Evolutionary conservation across 2,113 vertebrate species (phyloP), one percentile per base, ranked within the genome.

Genomic region (Azemiops feae): DNA sequence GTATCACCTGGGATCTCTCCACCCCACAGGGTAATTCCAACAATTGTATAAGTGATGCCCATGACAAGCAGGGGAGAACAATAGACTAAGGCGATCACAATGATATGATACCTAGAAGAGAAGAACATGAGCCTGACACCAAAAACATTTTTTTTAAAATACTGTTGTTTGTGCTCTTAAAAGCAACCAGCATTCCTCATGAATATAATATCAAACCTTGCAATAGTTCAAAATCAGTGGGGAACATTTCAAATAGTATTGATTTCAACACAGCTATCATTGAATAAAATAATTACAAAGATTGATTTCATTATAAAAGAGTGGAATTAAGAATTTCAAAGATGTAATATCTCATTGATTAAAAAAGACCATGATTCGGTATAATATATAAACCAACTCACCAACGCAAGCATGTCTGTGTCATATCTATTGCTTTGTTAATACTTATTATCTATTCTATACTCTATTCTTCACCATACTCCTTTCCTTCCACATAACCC

Each of bases 1-100:
- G 99, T 98, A 92, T 99, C 98, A 1, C 99, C 99, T 7, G 99
- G 99, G 96, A 99, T 99, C 96, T 98, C 98, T 92, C 99, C 99
- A 95, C 99, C 99, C 99, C 99, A 99, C 88, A 99, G 97, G 0
- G 98, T 99, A 96, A 99, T 93, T 85, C 99, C 99, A 45, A 99
- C 98, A n/a, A 99, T 98, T 93, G 99, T 99, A 94, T 99, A 99
- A 74, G 98, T 99, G 96, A 99, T 98, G 22, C 98, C 99, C 99
- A 99, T 99, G 94, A 99, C 97, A 94, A 99, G 98, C 93, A 99
- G 96, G 3, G 99, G 99, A 95, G 99, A 97, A 93, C 98, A 96
- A 92, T 99, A 99, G 25, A 99, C 98, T 97, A 99, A 97, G 14
- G 98, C 95, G 39, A 98, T 98, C 89, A 99, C 98, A 47, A 99